Percentiles rank a stretch among this genome's conserved stretches.
These are phyloP conservation scores for Diaphora mendica DNA, from an alignment of 2,888 invertebrate species.

Conservation along the genomic window DNA sequence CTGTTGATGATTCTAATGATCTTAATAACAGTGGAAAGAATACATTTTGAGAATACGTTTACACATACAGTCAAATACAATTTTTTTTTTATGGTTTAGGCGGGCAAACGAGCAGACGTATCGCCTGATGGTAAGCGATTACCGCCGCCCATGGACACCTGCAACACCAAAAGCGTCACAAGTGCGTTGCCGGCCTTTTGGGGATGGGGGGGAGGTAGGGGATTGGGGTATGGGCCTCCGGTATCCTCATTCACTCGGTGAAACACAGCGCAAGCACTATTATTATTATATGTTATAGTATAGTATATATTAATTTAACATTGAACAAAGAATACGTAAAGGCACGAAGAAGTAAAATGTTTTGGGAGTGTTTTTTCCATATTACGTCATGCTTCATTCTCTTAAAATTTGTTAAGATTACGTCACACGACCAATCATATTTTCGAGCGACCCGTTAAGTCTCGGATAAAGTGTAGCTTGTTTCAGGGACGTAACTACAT, in stretches of 20 bases:
- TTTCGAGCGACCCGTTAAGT: constrained; percentile 32
- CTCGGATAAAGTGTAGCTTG: constrained; percentile 26
- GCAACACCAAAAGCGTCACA: too few species aligned
- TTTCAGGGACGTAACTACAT: constrained; percentile 31
- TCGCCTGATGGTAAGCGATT: too few species aligned
- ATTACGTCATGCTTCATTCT: constrained; percentile 26
- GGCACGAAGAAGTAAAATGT: background rate
- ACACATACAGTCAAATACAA: background rate
- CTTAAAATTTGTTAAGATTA: constrained; percentile 35
- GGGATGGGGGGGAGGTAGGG: too few species aligned
- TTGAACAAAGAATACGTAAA: background rate
- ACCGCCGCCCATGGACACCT: too few species aligned
- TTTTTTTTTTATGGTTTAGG: too few species aligned
- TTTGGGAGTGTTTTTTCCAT: constrained; percentile 23
- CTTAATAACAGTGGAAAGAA: background rate
- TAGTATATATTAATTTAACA: background rate
- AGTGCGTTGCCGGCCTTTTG: too few species aligned
- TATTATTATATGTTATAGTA: too few species aligned
- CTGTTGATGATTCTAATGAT: too few species aligned
- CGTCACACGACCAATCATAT: constrained; percentile 39
- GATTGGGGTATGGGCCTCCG: too few species aligned
- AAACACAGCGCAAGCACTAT: too few species aligned
- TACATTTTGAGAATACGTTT: background rate
- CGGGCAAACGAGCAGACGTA: too few species aligned
- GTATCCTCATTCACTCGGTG: too few species aligned